phyloP scores from a whole-genome alignment of 2,113 vertebrate species.

The Carassius auratus region DNA sequence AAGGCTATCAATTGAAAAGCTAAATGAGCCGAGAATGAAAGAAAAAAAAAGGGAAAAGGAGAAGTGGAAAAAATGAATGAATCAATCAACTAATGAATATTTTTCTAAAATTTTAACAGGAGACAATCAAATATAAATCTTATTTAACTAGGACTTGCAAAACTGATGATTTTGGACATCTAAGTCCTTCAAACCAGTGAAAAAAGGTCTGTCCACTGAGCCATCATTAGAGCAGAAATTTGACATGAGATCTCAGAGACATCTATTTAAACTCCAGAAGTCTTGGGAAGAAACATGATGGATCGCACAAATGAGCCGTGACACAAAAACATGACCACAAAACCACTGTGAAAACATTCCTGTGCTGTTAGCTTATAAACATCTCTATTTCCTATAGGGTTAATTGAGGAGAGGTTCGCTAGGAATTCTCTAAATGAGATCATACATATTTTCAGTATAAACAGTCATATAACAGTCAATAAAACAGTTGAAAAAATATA shows the following conservation, averaged over 20 bases:
- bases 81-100: conserved; percentile 26
- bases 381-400: background rate
- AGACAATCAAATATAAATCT: background rate
- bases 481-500: background rate
- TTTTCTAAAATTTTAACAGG: background rate
- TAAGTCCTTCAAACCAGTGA: background rate
- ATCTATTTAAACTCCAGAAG: conserved; percentile 47
- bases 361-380: background rate
- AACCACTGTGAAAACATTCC: background rate
- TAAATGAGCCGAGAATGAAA: conserved; percentile 57
- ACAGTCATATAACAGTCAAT: background rate
- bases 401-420: background rate
- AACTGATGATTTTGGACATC: background rate
- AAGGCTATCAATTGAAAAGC: conserved; percentile 65
- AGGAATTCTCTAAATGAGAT: background rate
- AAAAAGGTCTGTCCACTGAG: background rate
- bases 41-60: background rate
- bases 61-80: conserved; percentile 1
- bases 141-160: background rate
- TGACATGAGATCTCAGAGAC: conserved; percentile 8
- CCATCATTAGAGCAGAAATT: background rate
- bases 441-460: background rate
- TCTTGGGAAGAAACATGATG: conserved; percentile 54
- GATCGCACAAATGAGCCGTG: conserved; percentile 48
- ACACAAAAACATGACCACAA: conserved; percentile 37